Percentiles rank a stretch among this genome's conserved stretches.
These are phyloP conservation scores for Mobula birostris DNA, from an alignment of 2,113 vertebrate genomes.

Conservation along the genomic window DNA sequence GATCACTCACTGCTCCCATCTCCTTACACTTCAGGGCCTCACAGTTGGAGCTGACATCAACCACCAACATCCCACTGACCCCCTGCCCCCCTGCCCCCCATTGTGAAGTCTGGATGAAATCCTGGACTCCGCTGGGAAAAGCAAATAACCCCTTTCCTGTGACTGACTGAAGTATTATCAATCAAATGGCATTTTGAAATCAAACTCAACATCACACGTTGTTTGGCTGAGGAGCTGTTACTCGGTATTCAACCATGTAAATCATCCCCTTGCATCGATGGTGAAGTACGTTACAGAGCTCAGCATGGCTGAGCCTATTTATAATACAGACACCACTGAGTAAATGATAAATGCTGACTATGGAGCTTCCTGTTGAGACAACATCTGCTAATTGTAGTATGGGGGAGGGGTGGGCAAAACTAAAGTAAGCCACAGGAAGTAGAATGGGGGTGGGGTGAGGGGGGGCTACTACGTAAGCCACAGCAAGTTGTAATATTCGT, in stretches of 20 bases:
- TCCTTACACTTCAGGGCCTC: neutral
- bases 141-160: neutral
- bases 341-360: neutral
- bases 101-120: conserved; percentile 12
- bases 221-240: neutral
- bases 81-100: neutral
- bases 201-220: neutral
- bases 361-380: neutral
- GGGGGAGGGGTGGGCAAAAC: too few relatives aligned
- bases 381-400: too few relatives aligned
- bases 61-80: neutral
- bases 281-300: neutral
- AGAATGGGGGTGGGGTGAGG: too few relatives aligned
- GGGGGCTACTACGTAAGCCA: too few relatives aligned
- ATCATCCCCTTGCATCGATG: neutral
- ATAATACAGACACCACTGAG: neutral
- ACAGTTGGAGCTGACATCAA: neutral
- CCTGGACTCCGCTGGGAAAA: neutral
- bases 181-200: neutral
- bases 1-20: too few relatives aligned
- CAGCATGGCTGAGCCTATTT: neutral
- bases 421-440: too few relatives aligned
- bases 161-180: neutral
- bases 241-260: neutral
- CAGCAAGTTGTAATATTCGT: too few relatives aligned